These are phyloP conservation scores for Lithobates sylvaticus DNA, from an alignment of 2,797 vertebrate genomes.

Conservation along the genomic window DNA sequence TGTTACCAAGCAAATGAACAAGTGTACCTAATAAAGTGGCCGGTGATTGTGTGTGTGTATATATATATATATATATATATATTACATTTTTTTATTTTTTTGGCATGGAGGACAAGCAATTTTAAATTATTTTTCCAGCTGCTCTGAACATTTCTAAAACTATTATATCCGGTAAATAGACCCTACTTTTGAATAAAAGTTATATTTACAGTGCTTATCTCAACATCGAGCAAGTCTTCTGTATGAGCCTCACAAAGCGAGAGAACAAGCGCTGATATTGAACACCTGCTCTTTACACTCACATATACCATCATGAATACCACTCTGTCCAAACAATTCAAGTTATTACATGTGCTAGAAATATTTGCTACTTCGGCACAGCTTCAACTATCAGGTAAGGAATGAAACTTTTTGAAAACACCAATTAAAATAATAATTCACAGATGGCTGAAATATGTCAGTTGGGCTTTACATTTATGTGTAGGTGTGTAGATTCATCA, in stretches of 20 bases:
- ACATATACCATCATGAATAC: conserved; percentile 42
- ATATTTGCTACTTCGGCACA: conserved; percentile 31
- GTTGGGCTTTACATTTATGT: background rate
- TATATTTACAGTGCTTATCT: background rate
- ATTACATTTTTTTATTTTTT: too few species aligned
- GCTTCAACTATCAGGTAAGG: conserved; percentile 18
- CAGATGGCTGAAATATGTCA: conserved; percentile 44
- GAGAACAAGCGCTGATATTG: conserved; percentile 38
- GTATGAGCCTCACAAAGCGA: background rate
- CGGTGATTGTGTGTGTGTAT: too few species aligned
- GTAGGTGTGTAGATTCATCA: background rate
- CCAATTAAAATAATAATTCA: conserved; percentile 51
- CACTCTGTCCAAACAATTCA: conserved; percentile 46
- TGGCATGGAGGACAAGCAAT: background rate
- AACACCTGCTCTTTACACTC: conserved; percentile 49
- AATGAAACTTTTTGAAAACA: conserved; percentile 43
- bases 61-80: too few species aligned
- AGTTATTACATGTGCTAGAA: conserved; percentile 49
- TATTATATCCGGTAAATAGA: conserved; percentile 1
- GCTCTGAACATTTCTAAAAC: background rate
- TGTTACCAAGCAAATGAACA: too few species aligned
- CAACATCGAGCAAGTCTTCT: background rate
- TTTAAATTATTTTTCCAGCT: background rate
- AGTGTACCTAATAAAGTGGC: too few species aligned
- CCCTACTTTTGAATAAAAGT: conserved; percentile 3